phyloP scores from a whole-genome alignment of 37 sponge, comb jelly and placozoan species.

The Cladorhizidae sp. region DNA sequence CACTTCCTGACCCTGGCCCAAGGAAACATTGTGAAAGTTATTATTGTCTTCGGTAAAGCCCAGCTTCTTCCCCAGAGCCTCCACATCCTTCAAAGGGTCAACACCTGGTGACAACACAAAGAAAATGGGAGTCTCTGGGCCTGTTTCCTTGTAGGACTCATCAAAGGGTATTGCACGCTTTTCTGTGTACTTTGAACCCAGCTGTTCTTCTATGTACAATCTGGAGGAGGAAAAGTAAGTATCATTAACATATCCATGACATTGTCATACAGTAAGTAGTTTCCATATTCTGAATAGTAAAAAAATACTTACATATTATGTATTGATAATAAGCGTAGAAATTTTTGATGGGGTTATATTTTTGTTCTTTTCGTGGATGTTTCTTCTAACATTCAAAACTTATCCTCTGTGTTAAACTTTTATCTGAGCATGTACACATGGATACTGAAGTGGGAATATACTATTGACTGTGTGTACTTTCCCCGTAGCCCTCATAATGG shows the following conservation, averaged over 20 bases:
- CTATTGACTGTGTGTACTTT: too few relatives aligned
- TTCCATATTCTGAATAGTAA: not conserved
- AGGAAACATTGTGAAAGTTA: slow-evolving; percentile 95
- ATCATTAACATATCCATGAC: too few relatives aligned
- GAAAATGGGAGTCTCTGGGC: slow-evolving; percentile 96
- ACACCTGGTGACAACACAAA: slow-evolving; percentile 98
- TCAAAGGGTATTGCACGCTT: slow-evolving; percentile 85
- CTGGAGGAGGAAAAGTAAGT: slow-evolving; percentile 13
- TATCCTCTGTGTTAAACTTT: too few relatives aligned
- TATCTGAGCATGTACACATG: too few relatives aligned
- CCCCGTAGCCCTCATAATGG: too few relatives aligned
- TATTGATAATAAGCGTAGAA: not conserved
- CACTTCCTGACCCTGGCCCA: slow-evolving; percentile 98
- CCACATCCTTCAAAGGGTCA: slow-evolving; percentile 98
- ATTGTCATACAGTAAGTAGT: too few relatives aligned
- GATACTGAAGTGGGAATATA: too few relatives aligned
- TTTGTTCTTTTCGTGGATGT: not conserved
- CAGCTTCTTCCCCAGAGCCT: slow-evolving; percentile 92
- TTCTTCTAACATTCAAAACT: too few relatives aligned
- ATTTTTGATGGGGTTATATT: not conserved
- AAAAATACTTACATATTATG: not conserved
- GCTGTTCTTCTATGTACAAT: slow-evolving; percentile 94
- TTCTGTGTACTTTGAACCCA: slow-evolving; percentile 93
- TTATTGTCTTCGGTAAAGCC: slow-evolving; percentile 83
- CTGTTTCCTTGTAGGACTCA: slow-evolving; percentile 92